phyloP scores from a whole-genome alignment of 2,888 invertebrate species.

The Macaria notata region DNA sequence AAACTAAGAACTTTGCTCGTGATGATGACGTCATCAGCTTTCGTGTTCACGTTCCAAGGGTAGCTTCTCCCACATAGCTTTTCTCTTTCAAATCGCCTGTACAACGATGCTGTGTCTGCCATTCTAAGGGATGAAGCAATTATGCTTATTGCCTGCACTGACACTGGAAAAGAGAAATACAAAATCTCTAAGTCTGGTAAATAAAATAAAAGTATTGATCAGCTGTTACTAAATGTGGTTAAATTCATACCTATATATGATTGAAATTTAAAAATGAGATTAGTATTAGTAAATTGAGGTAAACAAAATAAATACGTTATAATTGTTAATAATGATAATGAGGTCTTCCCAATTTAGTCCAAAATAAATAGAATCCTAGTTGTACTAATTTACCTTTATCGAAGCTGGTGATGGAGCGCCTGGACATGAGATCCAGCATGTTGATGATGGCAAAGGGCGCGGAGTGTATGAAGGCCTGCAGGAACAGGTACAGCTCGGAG shows the following conservation, averaged over 20 bases:
- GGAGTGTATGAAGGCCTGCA: conserved; percentile 90
- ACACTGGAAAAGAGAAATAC: conserved; percentile 71
- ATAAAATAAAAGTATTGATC: not conserved
- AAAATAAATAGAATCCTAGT: too few relatives aligned
- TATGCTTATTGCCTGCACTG: conserved; percentile 85
- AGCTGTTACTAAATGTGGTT: too few relatives aligned
- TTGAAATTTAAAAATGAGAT: too few relatives aligned
- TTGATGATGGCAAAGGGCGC: conserved; percentile 86
- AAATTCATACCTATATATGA: too few relatives aligned
- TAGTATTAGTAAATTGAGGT: too few relatives aligned
- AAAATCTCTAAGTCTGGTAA: not conserved
- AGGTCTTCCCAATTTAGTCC: too few relatives aligned
- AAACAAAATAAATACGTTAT: too few relatives aligned
- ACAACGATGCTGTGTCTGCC: conserved; percentile 86
- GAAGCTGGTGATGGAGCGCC: conserved; percentile 78
- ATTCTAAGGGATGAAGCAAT: conserved; percentile 85
- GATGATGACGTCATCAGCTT: conserved; percentile 42
- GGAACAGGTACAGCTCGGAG: conserved; percentile 89
- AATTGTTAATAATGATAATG: too few relatives aligned
- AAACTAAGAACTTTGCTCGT: conserved; percentile 33
- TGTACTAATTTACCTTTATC: conserved; percentile 86
- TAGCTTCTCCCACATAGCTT: conserved; percentile 87
- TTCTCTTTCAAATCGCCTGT: conserved; percentile 90
- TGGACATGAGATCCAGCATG: conserved; percentile 81
- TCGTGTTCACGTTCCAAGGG: conserved; percentile 84